phyloP scores from a whole-genome alignment of 2,888 invertebrate species.

The Calameuta idolon region DNA sequence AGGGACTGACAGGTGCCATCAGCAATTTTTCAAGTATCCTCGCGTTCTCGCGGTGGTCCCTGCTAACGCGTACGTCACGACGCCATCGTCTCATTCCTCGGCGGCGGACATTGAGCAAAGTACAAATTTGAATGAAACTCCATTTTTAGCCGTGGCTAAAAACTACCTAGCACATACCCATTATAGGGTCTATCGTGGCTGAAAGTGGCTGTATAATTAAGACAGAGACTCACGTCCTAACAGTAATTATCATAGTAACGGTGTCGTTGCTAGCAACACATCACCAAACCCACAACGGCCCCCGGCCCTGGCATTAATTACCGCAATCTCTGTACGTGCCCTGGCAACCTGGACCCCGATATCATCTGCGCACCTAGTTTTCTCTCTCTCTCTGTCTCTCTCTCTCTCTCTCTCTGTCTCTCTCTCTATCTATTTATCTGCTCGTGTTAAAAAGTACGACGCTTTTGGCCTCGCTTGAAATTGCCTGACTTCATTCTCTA shows the following conservation, averaged over 20 bases:
- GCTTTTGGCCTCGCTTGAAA: not conserved
- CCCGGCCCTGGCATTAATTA: conserved; percentile 57
- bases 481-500: not conserved
- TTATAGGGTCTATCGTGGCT: not conserved
- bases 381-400: not conserved
- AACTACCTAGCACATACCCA: not conserved
- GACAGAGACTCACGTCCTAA: conserved; percentile 50
- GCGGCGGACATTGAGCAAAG: not conserved
- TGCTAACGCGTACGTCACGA: not conserved
- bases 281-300: conserved; percentile 46
- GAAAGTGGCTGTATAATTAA: conserved; percentile 43
- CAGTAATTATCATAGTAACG: conserved; percentile 57
- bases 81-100: not conserved
- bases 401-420: too few relatives aligned
- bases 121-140: not conserved
- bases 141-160: not conserved
- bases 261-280: conserved; percentile 49
- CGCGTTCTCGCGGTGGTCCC: not conserved
- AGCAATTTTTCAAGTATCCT: not conserved
- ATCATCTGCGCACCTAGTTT: conserved; percentile 3
- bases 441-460: conserved; percentile 8
- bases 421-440: not conserved
- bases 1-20: conserved; percentile 7
- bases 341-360: conserved; percentile 30
- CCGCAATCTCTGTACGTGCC: conserved; percentile 59